Evolutionary conservation across 2,888 invertebrate genomes (phyloP), one percentile per base, ranked within the genome.

Genomic region (Panopea generosa): DNA sequence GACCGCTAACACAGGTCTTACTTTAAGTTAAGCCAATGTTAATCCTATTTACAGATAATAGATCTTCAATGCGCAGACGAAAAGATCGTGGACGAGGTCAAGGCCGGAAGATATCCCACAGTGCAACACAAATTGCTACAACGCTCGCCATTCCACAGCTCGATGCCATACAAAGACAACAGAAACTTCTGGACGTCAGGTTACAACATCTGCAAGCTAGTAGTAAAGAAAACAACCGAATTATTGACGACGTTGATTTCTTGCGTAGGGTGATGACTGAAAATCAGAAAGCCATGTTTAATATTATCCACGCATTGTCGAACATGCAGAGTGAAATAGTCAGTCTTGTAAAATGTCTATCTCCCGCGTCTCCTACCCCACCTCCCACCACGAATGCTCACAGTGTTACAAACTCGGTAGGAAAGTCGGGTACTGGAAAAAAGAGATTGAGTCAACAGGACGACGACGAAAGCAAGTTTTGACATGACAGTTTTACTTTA

Each of bases 231-330:
- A 92, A 92, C 66, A 88, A 91, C 65, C 84, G 89, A 56, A 89
- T 90, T 60, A 89, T 89, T 47, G 91, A 92, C 78, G 91, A 92
- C 69, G 89, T 92, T 1, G 92, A 92, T 50, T 92, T 92, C 80
- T 86, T 92, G 27, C 83, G 92, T 11, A 84, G 88, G 4, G 86
- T 92, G 47, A 91, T 92, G 91, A 89, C 90, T 1, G 92, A 92
- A 80, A 92, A 92, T 79, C 92, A 92, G 70, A 92, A 92, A 75
- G 92, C 92, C 7, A 84, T 92, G 81, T 88, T 86, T 61, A 91
- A 91, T 62, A 90, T 92, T 20, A 91, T 92, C 18, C 90, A 91
- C 38, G 92, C 92, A 18, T 83, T 92, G 56, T 82, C 89, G 40
- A 91, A 91, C 65, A 91, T 92, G 69, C 92, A 92, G 77, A 90